Percentiles rank a stretch among this genome's conserved stretches.
Conservation (phyloP, 2,888 invertebrate genomes). For the Coenonympha arcania region DNA sequence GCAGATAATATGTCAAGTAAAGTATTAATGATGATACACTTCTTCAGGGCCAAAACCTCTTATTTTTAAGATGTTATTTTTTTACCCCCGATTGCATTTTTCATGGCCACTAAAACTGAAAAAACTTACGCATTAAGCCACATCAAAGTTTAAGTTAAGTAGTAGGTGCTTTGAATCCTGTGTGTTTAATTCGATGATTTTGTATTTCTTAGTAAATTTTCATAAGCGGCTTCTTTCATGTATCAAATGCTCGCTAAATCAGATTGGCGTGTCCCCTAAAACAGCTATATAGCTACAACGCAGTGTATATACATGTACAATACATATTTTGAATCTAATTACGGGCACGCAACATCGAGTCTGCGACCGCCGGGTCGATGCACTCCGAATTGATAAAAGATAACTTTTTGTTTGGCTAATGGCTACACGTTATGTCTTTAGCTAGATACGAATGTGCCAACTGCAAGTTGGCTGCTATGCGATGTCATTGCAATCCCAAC, state of each 20-base stretch:
- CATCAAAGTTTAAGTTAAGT: no score
- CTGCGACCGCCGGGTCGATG: constrained; percentile 28
- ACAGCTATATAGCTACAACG: constrained; percentile 7
- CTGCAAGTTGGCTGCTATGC: background rate
- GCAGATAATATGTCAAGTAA: no score
- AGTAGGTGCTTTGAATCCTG: no score
- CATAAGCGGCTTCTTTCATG: background rate
- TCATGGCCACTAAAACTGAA: no score
- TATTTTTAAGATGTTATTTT: no score
- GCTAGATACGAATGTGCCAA: background rate
- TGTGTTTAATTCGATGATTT: no score
- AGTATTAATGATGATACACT: no score
- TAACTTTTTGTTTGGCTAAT: constrained; percentile 32
- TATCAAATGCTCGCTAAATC: background rate
- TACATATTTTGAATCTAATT: constrained; percentile 26
- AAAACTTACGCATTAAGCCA: no score
- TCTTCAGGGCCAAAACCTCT: no score
- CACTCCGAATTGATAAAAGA: constrained; percentile 32
- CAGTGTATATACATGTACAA: constrained; percentile 18
- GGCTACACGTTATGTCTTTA: constrained; percentile 27
- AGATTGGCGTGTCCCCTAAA: constrained; percentile 14
- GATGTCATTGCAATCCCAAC: no score
- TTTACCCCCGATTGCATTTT: no score
- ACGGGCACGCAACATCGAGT: constrained; percentile 25
- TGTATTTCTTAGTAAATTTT: background rate